Conservation (phyloP, 2,888 invertebrate genomes). For the Melanophora roralis region DNA sequence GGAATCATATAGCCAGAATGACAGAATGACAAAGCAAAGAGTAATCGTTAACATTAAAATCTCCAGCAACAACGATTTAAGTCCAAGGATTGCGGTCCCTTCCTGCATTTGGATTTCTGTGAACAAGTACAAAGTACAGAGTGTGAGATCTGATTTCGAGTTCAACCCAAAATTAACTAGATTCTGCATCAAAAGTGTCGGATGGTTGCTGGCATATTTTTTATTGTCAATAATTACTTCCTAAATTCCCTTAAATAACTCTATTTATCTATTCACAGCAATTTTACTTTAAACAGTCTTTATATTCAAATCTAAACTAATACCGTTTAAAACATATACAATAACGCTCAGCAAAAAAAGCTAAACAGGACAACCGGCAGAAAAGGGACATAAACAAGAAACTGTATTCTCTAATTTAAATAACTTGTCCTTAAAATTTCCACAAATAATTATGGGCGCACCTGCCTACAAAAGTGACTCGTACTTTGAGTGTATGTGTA, state of each 20-base stretch:
- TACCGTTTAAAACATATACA: slow-evolving; percentile 11
- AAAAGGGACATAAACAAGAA: neutral
- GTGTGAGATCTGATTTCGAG: too few relatives aligned
- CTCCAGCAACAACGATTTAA: too few relatives aligned
- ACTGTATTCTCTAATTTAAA: slow-evolving; percentile 43
- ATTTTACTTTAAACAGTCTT: slow-evolving; percentile 26
- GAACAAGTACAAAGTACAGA: too few relatives aligned
- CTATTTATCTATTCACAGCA: neutral
- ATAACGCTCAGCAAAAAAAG: neutral
- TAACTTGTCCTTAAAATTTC: slow-evolving; percentile 38
- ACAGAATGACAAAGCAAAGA: too few relatives aligned
- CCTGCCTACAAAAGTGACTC: neutral
- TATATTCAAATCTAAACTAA: slow-evolving; percentile 33
- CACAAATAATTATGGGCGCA: neutral
- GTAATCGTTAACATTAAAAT: too few relatives aligned
- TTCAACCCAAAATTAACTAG: too few relatives aligned
- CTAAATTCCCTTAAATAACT: neutral
- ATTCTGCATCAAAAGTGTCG: too few relatives aligned
- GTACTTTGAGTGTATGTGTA: neutral
- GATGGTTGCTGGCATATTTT: too few relatives aligned
- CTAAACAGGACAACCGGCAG: neutral
- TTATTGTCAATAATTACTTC: neutral
- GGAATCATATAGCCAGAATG: too few relatives aligned
- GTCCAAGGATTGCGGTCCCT: too few relatives aligned
- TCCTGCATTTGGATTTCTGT: too few relatives aligned